These are phyloP conservation scores for Neomorphus geoffroyi DNA, from an alignment of 2,797 vertebrate species.

Conservation along the genomic window DNA sequence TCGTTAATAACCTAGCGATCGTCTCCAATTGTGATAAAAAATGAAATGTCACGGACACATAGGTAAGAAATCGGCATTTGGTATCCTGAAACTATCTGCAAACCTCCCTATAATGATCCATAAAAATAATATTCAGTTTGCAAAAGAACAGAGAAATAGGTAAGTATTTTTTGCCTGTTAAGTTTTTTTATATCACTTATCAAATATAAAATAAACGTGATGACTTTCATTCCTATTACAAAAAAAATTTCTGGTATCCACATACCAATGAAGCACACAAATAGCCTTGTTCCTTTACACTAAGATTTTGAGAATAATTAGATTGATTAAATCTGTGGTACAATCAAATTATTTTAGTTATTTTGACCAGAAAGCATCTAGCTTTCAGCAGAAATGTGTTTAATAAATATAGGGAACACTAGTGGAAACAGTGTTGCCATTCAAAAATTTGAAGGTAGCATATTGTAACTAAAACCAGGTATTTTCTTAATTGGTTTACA, in stretches of 20 bases:
- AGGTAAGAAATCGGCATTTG: background rate
- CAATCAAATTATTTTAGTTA: background rate
- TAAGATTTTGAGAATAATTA: background rate
- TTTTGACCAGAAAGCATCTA: background rate
- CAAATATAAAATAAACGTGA: background rate
- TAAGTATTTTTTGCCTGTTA: background rate
- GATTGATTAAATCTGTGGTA: background rate
- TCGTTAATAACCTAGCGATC: background rate
- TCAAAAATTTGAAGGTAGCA: background rate
- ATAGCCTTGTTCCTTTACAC: background rate
- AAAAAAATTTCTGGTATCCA: background rate
- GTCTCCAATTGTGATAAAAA: background rate
- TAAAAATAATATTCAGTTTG: background rate
- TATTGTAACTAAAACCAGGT: background rate
- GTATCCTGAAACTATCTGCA: background rate
- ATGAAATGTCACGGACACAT: rapidly evolving
- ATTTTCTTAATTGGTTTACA: background rate
- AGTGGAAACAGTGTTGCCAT: background rate
- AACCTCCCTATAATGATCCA: background rate
- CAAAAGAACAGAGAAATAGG: background rate
- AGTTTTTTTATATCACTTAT: background rate
- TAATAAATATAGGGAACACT: background rate
- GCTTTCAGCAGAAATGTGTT: background rate
- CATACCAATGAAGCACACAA: background rate
- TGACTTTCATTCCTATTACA: background rate